phyloP scores from a whole-genome alignment of 2,113 vertebrate species.

The Crotalus viridis region DNA sequence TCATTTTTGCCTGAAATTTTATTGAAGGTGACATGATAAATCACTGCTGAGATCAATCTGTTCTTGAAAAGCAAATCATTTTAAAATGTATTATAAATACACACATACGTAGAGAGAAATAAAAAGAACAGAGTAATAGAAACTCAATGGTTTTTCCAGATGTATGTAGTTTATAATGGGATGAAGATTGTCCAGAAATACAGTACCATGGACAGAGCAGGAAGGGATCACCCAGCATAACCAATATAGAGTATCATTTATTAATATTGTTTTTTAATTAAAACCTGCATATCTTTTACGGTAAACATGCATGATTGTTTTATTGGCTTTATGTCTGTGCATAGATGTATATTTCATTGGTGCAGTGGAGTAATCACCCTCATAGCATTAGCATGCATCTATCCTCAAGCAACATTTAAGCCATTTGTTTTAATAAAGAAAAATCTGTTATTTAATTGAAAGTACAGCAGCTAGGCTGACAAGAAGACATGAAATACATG shows the following conservation, averaged over 20 bases:
- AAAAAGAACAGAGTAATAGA: background rate
- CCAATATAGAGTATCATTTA: conserved; percentile 9
- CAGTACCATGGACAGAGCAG: background rate
- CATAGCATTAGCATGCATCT: background rate
- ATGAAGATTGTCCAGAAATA: conserved; percentile 19
- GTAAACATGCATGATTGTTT: background rate
- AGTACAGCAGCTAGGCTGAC: background rate
- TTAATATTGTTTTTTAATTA: background rate
- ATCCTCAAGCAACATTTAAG: background rate
- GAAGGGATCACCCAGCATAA: conserved; percentile 31
- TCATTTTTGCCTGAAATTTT: conserved; percentile 60
- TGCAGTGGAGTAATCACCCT: background rate
- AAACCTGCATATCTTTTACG: background rate
- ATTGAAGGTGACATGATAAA: conserved; percentile 65
- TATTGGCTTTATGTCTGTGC: background rate
- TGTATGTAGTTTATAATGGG: conserved; percentile 1
- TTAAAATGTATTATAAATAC: conserved; percentile 39
- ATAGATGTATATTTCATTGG: background rate
- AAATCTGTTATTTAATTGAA: background rate
- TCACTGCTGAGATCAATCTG: conserved; percentile 53
- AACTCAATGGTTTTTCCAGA: conserved; percentile 46
- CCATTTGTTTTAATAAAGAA: background rate
- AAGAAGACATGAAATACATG: background rate
- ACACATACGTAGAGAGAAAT: background rate
- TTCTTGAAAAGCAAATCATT: conserved; percentile 56